A percentile compares a stretch with the other conserved stretches of the same genome.
Evolutionary conservation across 92 coral and sea anemone species (phyloP).

Genomic region (Porites rus): DNA sequence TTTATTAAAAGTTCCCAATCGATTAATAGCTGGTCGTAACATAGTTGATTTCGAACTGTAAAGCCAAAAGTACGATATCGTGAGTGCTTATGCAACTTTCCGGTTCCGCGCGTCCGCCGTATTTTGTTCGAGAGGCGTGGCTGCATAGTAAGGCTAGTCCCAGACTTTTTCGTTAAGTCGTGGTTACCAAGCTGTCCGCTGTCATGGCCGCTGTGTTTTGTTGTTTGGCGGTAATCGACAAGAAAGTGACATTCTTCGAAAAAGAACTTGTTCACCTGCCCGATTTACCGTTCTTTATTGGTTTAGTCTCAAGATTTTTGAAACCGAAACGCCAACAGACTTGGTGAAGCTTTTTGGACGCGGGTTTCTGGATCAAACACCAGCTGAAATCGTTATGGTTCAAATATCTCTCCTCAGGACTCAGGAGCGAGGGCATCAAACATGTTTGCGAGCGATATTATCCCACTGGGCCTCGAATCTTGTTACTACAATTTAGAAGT

Average conservation of each 20-base stretch:
- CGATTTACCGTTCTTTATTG: not conserved
- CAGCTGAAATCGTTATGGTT: not conserved
- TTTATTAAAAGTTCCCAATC: not conserved
- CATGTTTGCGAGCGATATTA: not conserved
- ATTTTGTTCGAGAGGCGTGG: constrained; percentile 24
- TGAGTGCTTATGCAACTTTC: not conserved
- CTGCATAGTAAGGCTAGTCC: constrained; percentile 23
- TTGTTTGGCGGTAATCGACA: constrained; percentile 44
- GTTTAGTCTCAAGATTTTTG: not conserved
- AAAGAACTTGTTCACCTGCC: constrained; percentile 20
- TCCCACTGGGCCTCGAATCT: not conserved
- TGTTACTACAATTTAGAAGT: not conserved
- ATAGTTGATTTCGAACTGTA: not conserved
- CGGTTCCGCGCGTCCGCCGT: not conserved
- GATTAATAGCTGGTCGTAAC: constrained; percentile 2
- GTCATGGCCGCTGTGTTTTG: constrained; percentile 97
- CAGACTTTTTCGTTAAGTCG: constrained; percentile 4
- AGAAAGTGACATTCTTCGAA: constrained; percentile 10
- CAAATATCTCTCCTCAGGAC: too few species aligned
- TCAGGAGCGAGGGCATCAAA: not conserved
- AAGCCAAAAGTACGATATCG: not conserved
- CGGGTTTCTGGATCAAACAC: not conserved
- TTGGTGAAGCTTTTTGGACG: not conserved
- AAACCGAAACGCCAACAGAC: not conserved
- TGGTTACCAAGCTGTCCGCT: constrained; percentile 82